Conservation (phyloP, 2,888 invertebrate genomes). For the Diaperis boleti region DNA sequence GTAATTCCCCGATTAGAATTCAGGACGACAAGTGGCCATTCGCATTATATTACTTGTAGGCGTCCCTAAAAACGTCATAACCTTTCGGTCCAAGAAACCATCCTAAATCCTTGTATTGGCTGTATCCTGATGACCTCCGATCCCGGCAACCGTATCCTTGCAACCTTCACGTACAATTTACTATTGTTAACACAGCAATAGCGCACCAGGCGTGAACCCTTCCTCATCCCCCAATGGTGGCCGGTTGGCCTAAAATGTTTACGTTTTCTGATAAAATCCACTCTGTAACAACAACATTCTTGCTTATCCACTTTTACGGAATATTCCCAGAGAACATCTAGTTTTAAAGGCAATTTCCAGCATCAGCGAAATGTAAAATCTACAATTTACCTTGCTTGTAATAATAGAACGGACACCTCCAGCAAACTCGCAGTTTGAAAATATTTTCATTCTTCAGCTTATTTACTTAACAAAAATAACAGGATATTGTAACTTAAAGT, state of each 20-base stretch:
- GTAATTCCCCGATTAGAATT: conserved; percentile 55
- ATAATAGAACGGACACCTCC: not conserved
- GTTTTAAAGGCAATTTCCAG: not conserved
- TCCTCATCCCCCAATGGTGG: conserved; percentile 24
- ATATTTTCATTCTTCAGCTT: conserved; percentile 1
- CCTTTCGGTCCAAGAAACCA: conserved; percentile 52
- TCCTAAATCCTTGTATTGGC: conserved; percentile 56
- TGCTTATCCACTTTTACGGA: conserved; percentile 2
- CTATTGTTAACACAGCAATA: conserved; percentile 41
- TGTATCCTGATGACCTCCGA: conserved; percentile 56
- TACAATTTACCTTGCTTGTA: not conserved
- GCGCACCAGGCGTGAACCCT: conserved; percentile 33
- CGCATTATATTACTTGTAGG: conserved; percentile 51
- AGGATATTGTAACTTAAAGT: too few species aligned
- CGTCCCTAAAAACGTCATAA: conserved; percentile 54
- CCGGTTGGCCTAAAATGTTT: conserved; percentile 18
- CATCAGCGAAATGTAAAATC: conserved; percentile 5
- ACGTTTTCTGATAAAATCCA: conserved; percentile 34
- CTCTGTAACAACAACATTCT: not conserved
- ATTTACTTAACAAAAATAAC: not conserved
- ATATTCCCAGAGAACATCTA: not conserved
- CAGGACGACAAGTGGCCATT: conserved; percentile 50
- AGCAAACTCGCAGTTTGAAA: too few species aligned
- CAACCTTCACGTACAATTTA: conserved; percentile 52
- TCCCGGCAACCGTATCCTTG: conserved; percentile 46